Evolutionary conservation across 2,797 vertebrate genomes (phyloP).

Genomic region (Schizopygopsis pylzovi): DNA sequence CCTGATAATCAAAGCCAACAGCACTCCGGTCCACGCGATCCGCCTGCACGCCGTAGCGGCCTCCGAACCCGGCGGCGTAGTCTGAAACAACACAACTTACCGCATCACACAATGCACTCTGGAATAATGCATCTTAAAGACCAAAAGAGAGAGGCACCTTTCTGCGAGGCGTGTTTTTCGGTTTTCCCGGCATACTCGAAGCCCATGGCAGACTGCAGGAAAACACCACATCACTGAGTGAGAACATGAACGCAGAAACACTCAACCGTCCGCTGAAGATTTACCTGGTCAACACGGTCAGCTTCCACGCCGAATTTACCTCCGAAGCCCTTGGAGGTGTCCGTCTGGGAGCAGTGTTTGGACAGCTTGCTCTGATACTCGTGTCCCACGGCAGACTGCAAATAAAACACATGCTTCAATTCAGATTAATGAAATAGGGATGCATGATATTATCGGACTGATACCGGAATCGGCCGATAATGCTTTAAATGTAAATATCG

Average conservation of each 20-base stretch:
- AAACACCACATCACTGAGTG: neutral
- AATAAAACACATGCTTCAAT: neutral
- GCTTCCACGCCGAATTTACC: conserved; percentile 94
- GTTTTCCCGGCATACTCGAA: conserved; percentile 96
- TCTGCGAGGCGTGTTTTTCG: conserved; percentile 96
- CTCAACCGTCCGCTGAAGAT: neutral
- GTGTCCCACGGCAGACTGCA: conserved; percentile 92
- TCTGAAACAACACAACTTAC: conserved; percentile 74
- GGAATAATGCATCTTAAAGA: conserved; percentile 20
- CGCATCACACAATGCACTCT: neutral
- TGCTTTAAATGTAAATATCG: too few relatives aligned
- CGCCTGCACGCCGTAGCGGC: conserved; percentile 87
- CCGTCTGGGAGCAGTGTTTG: conserved; percentile 94
- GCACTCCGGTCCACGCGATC: conserved; percentile 89
- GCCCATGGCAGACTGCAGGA: conserved; percentile 90
- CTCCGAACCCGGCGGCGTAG: conserved; percentile 91
- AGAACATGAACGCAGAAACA: neutral
- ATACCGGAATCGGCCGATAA: too few relatives aligned
- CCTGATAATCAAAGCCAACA: conserved; percentile 91
- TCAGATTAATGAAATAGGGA: neutral
- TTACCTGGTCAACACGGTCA: conserved; percentile 93
- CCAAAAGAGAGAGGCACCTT: conserved; percentile 77
- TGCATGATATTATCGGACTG: too few relatives aligned
- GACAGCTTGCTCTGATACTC: conserved; percentile 92
- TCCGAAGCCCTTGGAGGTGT: conserved; percentile 91